phyloP scores from a whole-genome alignment of 2,113 vertebrate species.

The Perca flavescens region DNA sequence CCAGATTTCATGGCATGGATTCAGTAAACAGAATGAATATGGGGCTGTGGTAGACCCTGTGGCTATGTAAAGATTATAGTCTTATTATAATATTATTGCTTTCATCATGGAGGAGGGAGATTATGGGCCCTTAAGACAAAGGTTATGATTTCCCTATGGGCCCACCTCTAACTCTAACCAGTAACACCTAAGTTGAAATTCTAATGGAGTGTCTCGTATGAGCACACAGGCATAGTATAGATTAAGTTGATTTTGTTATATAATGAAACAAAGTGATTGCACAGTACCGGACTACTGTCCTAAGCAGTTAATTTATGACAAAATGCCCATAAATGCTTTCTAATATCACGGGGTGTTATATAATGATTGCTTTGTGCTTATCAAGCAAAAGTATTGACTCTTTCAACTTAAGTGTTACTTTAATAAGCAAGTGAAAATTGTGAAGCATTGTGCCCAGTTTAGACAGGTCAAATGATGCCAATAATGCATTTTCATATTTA shows the following conservation, averaged over 20 bases:
- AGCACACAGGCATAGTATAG: conserved; percentile 43
- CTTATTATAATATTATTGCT: conserved; percentile 83
- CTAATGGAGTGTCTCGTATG: conserved; percentile 50
- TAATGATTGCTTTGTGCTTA: conserved; percentile 78
- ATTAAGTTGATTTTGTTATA: conserved; percentile 47
- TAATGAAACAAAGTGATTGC: conserved; percentile 52
- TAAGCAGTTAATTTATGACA: conserved; percentile 59
- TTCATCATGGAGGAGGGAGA: conserved; percentile 76
- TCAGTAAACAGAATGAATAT: conserved; percentile 71
- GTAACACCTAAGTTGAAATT: conserved; percentile 81
- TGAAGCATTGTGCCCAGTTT: conserved; percentile 64
- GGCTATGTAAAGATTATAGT: conserved; percentile 77
- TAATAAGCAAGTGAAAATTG: conserved; percentile 69
- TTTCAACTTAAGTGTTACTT: conserved; percentile 81
- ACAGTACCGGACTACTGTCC: conserved; percentile 57
- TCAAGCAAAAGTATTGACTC: conserved; percentile 67
- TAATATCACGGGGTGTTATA: conserved; percentile 54
- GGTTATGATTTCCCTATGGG: conserved; percentile 65
- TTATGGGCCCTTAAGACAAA: conserved; percentile 72
- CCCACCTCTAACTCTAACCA: conserved; percentile 67
- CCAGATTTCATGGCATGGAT: conserved; percentile 75
- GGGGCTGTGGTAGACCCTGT: conserved; percentile 73
- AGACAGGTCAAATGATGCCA: conserved; percentile 60
- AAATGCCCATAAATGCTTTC: conserved; percentile 65
- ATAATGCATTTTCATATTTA: conserved; percentile 59